Percentiles rank a stretch among this genome's conserved stretches.
Conservation (phyloP, 2,113 vertebrate species). For the Aegithalos caudatus region DNA sequence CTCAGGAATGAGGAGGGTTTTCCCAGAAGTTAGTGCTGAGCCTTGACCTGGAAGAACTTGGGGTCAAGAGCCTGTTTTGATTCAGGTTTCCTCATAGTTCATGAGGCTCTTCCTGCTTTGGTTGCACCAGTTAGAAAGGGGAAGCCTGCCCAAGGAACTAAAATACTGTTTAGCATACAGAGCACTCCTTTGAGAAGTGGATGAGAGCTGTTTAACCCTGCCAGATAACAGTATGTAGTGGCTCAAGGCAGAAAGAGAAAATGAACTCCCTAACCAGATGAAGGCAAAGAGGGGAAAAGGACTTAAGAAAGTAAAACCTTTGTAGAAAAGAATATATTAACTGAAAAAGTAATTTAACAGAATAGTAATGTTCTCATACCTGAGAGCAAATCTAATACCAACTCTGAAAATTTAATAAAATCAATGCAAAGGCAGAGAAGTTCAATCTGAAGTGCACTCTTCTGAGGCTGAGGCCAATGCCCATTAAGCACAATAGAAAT, state of each 20-base stretch:
- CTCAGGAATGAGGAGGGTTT: not conserved
- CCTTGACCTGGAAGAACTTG: not conserved
- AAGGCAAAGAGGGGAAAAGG: not conserved
- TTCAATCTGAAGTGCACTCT: not conserved
- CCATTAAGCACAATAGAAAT: not conserved
- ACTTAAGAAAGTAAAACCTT: not conserved
- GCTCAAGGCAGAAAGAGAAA: not conserved
- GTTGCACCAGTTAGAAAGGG: not conserved
- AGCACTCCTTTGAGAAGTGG: not conserved
- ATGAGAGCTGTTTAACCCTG: not conserved
- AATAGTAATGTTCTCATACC: conserved; percentile 12
- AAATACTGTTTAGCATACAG: not conserved
- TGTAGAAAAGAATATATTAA: conserved; percentile 16
- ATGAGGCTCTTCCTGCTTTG: not conserved
- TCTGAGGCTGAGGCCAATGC: not conserved
- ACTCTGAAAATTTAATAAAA: conserved; percentile 36
- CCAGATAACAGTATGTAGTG: not conserved
- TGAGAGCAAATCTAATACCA: conserved; percentile 28
- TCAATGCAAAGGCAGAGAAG: not conserved
- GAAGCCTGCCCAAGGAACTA: not conserved
- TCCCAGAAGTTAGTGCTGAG: not conserved
- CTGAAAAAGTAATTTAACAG: conserved; percentile 44
- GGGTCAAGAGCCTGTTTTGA: not conserved
- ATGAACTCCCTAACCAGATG: not conserved
- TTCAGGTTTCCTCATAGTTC: not conserved